phyloP scores from a whole-genome alignment of 2,797 vertebrate genomes.

The Rhadinocentrus ornatus region DNA sequence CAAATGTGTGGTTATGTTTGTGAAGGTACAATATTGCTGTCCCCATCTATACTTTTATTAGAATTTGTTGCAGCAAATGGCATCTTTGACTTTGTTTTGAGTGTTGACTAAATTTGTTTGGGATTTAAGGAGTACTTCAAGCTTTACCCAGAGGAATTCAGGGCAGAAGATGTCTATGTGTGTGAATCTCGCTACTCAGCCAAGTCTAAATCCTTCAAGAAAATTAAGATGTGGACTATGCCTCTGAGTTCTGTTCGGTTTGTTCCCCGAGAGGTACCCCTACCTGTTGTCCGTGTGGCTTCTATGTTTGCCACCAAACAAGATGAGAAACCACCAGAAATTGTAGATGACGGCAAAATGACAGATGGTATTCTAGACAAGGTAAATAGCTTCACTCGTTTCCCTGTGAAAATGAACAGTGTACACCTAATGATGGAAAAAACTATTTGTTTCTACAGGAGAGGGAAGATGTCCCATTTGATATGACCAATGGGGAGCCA shows the following conservation, averaged over 20 bases:
- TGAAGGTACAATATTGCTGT: conserved; percentile 86
- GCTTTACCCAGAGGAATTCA: conserved; percentile 93
- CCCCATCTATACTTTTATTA: not conserved
- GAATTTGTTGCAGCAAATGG: not conserved
- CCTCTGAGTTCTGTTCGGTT: conserved; percentile 94
- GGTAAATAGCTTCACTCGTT: conserved; percentile 72
- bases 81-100: not conserved
- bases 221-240: conserved; percentile 99
- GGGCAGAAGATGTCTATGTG: conserved; percentile 94
- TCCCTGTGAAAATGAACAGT: not conserved
- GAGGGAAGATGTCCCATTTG: conserved; percentile 93
- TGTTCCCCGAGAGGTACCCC: conserved; percentile 89
- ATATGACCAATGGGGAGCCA: conserved; percentile 94
- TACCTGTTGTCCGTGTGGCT: conserved; percentile 96
- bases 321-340: conserved; percentile 88
- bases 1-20: conserved; percentile 99
- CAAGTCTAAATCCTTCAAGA: conserved; percentile 98
- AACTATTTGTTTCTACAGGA: conserved; percentile 81
- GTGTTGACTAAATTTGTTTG: conserved; percentile 15
- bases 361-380: conserved; percentile 88
- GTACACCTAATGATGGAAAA: conserved; percentile 9
- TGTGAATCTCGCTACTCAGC: conserved; percentile 98
- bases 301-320: conserved; percentile 95
- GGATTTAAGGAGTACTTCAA: conserved; percentile 94
- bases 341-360: conserved; percentile 86